phyloP scores from a whole-genome alignment of 2,113 vertebrate species.

The Pelodiscus sinensis region DNA sequence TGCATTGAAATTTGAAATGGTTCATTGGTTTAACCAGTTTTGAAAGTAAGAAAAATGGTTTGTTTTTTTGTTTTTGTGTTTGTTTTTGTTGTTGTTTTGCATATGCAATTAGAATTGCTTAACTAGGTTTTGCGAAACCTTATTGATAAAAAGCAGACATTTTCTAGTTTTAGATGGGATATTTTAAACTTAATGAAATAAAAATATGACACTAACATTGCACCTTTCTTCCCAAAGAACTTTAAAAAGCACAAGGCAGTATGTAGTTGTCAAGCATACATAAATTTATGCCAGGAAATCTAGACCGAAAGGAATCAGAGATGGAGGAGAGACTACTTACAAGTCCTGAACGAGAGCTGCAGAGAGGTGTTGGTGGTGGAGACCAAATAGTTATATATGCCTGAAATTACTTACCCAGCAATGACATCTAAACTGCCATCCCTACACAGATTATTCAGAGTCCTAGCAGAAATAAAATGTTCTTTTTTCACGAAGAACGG shows the following conservation, averaged over 20 bases:
- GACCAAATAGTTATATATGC: background rate
- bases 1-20: background rate
- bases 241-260: background rate
- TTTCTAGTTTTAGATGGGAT: constrained; percentile 16
- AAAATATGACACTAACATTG: constrained; percentile 27
- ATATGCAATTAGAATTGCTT: background rate
- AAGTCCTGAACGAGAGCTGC: background rate
- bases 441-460: too few relatives aligned
- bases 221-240: background rate
- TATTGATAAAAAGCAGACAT: constrained; percentile 49
- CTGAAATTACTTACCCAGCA: background rate
- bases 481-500: too few relatives aligned
- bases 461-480: too few relatives aligned
- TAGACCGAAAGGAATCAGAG: too few relatives aligned
- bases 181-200: background rate
- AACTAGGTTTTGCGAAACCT: background rate
- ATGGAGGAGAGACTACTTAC: background rate
- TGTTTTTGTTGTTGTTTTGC: background rate
- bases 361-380: background rate
- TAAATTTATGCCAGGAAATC: background rate
- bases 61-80: too few relatives aligned
- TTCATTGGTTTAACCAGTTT: background rate
- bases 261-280: constrained; percentile 2
- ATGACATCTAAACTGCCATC: background rate
- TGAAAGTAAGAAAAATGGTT: background rate